These are phyloP conservation scores for Alentia gelatinosa DNA, from an alignment of 2,888 invertebrate genomes.

Conservation along the genomic window DNA sequence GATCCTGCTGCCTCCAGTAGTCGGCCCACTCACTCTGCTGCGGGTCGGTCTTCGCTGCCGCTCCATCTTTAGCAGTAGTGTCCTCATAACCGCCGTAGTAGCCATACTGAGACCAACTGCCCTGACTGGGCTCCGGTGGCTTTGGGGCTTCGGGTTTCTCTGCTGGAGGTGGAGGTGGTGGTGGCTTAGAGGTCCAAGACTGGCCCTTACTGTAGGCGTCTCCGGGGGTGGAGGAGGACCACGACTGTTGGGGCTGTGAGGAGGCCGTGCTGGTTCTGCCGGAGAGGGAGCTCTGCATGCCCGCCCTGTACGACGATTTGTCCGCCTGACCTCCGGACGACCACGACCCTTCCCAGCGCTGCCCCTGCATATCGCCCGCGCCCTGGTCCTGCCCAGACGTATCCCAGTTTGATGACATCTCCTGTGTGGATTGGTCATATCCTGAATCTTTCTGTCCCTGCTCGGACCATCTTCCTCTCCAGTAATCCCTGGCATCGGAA, in stretches of 20 bases:
- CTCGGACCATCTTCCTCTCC: neutral
- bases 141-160: constrained; percentile 9
- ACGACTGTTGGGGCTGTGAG: neutral
- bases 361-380: neutral
- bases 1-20: constrained; percentile 35
- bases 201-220: neutral
- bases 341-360: neutral
- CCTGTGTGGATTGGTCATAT: neutral
- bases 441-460: neutral
- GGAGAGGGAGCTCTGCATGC: neutral
- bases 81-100: constrained; percentile 41
- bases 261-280: neutral
- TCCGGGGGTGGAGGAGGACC: neutral
- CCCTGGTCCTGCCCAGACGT: neutral
- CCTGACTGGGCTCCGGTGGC: neutral
- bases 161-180: constrained; percentile 20
- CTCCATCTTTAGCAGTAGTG: neutral
- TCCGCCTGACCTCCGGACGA: neutral
- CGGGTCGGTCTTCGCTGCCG: neutral
- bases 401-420: neutral
- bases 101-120: constrained; percentile 16
- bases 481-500: neutral
- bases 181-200: constrained; percentile 35
- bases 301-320: neutral
- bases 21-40: constrained; percentile 34